Evolutionary conservation across 92 coral and sea anemone species (phyloP).

Genomic region (Porites rus): DNA sequence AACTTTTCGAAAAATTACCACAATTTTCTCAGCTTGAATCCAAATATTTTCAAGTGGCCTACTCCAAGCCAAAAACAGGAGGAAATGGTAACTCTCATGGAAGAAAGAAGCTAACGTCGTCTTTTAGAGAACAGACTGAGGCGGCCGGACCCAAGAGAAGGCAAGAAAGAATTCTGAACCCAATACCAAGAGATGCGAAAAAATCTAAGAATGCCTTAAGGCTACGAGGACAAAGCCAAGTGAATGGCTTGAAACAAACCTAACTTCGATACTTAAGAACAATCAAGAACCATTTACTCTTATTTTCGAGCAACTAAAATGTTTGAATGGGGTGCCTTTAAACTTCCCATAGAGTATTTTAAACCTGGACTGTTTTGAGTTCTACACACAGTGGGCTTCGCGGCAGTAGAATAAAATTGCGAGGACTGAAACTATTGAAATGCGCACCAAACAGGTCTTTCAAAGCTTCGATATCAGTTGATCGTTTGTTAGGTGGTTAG

Average conservation of each 20-base stretch:
- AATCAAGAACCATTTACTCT: not conserved
- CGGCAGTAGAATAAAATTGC: too few relatives aligned
- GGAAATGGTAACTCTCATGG: not conserved
- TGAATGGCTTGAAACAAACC: not conserved
- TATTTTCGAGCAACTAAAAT: too few relatives aligned
- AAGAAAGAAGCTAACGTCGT: conserved; percentile 9
- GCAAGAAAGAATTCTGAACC: conserved; percentile 2
- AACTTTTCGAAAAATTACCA: not conserved
- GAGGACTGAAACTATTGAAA: too few relatives aligned
- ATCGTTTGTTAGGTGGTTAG: too few relatives aligned
- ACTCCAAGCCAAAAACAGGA: conserved; percentile 13
- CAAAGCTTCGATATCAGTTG: too few relatives aligned
- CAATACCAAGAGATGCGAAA: conserved; percentile 8
- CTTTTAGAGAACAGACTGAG: not conserved
- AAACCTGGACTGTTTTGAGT: too few relatives aligned
- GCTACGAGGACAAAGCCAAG: not conserved
- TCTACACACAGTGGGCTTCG: too few relatives aligned
- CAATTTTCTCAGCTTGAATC: not conserved
- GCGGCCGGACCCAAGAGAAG: not conserved
- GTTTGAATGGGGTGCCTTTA: too few relatives aligned
- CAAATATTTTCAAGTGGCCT: conserved; percentile 17
- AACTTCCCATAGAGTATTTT: too few relatives aligned
- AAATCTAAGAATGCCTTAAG: not conserved
- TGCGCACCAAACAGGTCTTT: too few relatives aligned
- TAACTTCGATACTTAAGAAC: not conserved